A percentile compares a stretch with the other conserved stretches of the same genome.
Conservation (phyloP, 2,113 vertebrate genomes). For the Deroptyus accipitrinus region DNA sequence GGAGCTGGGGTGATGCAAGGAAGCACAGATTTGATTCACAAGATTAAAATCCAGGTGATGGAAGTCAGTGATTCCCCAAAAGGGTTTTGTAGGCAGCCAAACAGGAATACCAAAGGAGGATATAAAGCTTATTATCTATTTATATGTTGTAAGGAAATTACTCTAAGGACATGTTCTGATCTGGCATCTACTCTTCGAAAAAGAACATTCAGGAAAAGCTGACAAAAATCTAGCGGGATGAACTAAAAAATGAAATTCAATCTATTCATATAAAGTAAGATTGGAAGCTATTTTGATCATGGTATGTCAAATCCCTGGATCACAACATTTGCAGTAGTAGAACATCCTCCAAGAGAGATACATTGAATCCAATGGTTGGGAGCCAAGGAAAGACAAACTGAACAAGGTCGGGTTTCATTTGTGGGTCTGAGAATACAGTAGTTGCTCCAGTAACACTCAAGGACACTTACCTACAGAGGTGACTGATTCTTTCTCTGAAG, state of each 20-base stretch:
- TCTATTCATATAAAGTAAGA: background rate
- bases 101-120: background rate
- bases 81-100: background rate
- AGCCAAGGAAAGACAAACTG: background rate
- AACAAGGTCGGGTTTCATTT: background rate
- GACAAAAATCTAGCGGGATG: background rate
- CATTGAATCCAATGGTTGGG: rapidly evolving
- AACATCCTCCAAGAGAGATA: background rate
- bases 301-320: background rate
- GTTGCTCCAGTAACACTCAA: background rate
- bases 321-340: background rate
- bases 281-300: background rate
- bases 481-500: background rate
- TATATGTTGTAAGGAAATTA: background rate
- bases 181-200: background rate
- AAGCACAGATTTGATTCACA: background rate
- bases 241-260: background rate
- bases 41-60: background rate
- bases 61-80: background rate
- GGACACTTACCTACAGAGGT: background rate
- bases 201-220: background rate
- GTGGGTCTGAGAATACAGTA: background rate
- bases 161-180: background rate
- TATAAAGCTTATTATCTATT: background rate
- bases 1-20: background rate